Conservation (phyloP, 2,797 vertebrate genomes). For the Alca torda region DNA sequence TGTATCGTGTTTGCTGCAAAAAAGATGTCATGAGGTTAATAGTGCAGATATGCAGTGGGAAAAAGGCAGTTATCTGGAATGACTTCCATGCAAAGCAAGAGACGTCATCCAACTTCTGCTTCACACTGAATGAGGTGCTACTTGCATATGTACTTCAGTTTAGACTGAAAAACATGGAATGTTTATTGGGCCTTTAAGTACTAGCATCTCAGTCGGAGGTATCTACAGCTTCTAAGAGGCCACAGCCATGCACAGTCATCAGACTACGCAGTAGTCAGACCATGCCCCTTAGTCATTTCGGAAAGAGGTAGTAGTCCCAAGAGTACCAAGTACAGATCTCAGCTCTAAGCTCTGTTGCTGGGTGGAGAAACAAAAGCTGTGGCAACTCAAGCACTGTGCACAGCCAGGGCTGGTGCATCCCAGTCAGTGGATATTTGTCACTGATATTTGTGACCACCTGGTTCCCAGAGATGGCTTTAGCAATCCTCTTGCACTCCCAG, state of each 20-base stretch:
- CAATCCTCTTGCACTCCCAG: neutral
- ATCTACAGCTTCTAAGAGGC: neutral
- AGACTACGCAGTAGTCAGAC: neutral
- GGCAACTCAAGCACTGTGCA: neutral
- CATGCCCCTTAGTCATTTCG: neutral
- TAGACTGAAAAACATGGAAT: neutral
- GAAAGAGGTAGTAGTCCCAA: neutral
- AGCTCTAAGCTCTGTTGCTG: neutral
- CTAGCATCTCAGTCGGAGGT: neutral
- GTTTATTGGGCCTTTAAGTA: neutral
- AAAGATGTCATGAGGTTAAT: neutral
- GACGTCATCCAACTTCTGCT: neutral
- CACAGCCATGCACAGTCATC: neutral
- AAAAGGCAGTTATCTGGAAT: neutral
- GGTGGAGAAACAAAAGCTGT: neutral
- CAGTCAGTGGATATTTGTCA: neutral
- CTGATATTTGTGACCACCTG: neutral
- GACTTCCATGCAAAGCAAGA: neutral
- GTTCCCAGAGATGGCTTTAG: neutral
- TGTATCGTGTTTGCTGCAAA: neutral
- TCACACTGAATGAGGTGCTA: neutral
- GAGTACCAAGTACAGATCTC: neutral
- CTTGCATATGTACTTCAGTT: neutral
- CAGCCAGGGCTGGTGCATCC: neutral
- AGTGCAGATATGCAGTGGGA: neutral